Conservation (phyloP, 2,888 invertebrate species). For the Tinea pellionella region DNA sequence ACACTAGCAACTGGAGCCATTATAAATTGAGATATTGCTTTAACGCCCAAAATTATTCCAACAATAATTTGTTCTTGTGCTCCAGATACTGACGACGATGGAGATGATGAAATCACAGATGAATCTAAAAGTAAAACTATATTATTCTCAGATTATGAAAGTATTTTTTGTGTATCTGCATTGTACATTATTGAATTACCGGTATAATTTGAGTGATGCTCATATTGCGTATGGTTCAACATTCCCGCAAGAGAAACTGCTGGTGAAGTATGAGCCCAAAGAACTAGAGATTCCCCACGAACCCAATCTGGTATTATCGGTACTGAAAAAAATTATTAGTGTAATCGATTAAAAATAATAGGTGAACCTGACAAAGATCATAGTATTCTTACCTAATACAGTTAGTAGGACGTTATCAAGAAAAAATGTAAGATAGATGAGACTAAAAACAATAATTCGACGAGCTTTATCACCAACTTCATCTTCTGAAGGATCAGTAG, state of each 20-base stretch:
- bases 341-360: not conserved
- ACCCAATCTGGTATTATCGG: constrained; percentile 58
- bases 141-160: too few relatives aligned
- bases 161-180: too few relatives aligned
- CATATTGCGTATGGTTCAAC: constrained; percentile 35
- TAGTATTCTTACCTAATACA: constrained; percentile 80
- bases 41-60: constrained; percentile 49
- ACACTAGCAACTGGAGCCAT: constrained; percentile 40
- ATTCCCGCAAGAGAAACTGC: constrained; percentile 41
- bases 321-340: constrained; percentile 26
- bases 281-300: constrained; percentile 29
- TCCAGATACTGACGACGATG: not conserved
- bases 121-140: not conserved
- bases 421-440: constrained; percentile 79
- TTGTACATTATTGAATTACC: too few relatives aligned
- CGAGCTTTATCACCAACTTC: constrained; percentile 1
- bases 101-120: not conserved
- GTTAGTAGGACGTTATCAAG: constrained; percentile 90
- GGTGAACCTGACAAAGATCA: too few relatives aligned
- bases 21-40: constrained; percentile 46
- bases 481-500: not conserved
- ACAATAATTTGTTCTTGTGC: constrained; percentile 22
- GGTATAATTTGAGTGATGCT: not conserved
- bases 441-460: constrained; percentile 36
- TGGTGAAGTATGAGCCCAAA: constrained; percentile 32